Percentiles rank a stretch among this genome's conserved stretches.
Evolutionary conservation across 2,888 invertebrate genomes (phyloP).

Genomic region (Invenusta paracnida): DNA sequence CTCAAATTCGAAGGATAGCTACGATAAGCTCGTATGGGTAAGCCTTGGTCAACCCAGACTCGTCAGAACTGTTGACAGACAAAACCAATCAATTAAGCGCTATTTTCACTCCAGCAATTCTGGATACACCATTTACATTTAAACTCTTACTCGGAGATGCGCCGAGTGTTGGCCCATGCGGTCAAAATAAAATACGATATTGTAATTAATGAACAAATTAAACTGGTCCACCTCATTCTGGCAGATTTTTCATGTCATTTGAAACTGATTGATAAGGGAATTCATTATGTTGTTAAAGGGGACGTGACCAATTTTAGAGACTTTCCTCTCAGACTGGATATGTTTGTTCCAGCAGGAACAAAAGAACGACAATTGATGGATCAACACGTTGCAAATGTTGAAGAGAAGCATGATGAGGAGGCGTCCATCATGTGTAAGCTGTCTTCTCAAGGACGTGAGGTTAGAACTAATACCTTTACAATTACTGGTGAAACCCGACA

Average conservation of each 20-base stretch:
- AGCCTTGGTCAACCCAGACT: background rate
- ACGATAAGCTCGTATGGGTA: background rate
- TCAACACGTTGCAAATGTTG: background rate
- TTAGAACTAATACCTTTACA: background rate
- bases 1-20: background rate
- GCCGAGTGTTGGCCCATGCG: background rate
- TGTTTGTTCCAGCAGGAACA: background rate
- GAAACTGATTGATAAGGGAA: background rate
- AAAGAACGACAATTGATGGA: background rate
- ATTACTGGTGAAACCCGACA: background rate
- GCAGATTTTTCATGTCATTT: background rate
- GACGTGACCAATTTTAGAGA: background rate
- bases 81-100: background rate
- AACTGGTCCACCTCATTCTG: background rate
- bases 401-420: background rate
- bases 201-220: background rate
- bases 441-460: background rate
- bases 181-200: background rate
- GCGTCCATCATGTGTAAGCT: background rate
- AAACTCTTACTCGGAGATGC: background rate
- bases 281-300: background rate
- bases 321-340: background rate
- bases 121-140: background rate
- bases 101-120: background rate
- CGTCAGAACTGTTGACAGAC: background rate